These are phyloP conservation scores for Meteorus sp. DNA, from an alignment of 1,140 invertebrate genomes.

Conservation along the genomic window DNA sequence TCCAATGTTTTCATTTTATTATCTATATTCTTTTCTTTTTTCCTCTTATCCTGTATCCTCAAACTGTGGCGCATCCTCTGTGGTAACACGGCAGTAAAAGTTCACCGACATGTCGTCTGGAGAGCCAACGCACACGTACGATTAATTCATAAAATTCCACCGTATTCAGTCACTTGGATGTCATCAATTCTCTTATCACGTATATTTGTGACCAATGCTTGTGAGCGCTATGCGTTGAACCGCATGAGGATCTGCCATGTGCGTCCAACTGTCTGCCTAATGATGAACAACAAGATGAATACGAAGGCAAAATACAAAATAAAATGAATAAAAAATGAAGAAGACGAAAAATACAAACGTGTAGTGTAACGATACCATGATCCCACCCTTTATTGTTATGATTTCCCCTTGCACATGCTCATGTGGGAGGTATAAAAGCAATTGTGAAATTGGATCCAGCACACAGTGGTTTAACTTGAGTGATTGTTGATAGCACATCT, in stretches of 20 bases:
- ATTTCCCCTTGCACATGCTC: slow-evolving; percentile 30
- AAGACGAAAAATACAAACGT: too few species aligned
- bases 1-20: too few species aligned
- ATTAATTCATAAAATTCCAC: slow-evolving; percentile 47
- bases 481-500: too few species aligned
- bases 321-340: slow-evolving; percentile 25
- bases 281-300: slow-evolving; percentile 25
- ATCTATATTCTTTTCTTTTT: too few species aligned
- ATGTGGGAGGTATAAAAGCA: slow-evolving; percentile 51
- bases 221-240: slow-evolving; percentile 32
- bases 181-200: slow-evolving; percentile 45
- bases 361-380: slow-evolving; percentile 9
- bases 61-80: slow-evolving; percentile 15
- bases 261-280: slow-evolving; percentile 26
- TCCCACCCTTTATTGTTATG: slow-evolving; percentile 28
- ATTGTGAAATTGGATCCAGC: slow-evolving; percentile 39
- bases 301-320: slow-evolving; percentile 22
- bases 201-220: slow-evolving; percentile 42
- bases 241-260: slow-evolving; percentile 6
- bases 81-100: slow-evolving; percentile 8
- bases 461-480: too few species aligned
- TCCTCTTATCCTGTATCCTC: background rate
- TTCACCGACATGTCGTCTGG: slow-evolving; percentile 22
- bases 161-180: too few species aligned
- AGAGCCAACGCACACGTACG: slow-evolving; percentile 18